Percentiles rank a stretch among this genome's conserved stretches.
These are phyloP conservation scores for Dryobotodes eremita DNA, from an alignment of 2,888 invertebrate species.

Conservation along the genomic window DNA sequence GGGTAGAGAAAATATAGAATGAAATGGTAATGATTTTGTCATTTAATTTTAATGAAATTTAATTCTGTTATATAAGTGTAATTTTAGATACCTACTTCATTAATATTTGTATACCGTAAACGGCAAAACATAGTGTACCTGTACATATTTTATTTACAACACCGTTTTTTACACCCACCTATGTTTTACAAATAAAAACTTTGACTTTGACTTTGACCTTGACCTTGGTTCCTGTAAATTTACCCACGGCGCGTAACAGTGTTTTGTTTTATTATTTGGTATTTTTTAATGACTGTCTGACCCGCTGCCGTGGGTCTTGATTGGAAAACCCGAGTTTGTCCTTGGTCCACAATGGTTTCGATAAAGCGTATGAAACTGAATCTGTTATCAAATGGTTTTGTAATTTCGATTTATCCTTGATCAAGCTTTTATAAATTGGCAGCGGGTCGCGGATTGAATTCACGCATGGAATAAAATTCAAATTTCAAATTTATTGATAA, in stretches of 20 bases:
- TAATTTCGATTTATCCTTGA: background rate
- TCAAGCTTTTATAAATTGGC: background rate
- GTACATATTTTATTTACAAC: no score
- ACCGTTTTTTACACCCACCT: no score
- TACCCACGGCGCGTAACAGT: background rate
- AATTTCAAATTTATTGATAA: no score
- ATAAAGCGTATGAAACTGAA: background rate
- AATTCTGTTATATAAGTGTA: no score
- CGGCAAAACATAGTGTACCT: no score
- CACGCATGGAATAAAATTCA: background rate
- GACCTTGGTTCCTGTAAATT: background rate
- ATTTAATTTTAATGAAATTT: no score
- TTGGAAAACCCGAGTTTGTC: background rate
- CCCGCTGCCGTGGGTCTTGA: no score
- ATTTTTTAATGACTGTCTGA: no score
- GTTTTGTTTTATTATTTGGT: background rate
- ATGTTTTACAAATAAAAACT: no score
- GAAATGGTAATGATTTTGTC: background rate
- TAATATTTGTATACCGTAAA: no score
- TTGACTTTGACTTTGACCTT: no score
- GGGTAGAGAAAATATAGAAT: background rate
- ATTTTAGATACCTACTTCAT: no score
- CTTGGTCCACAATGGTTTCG: background rate
- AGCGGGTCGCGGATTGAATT: background rate
- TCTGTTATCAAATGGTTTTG: background rate